Conservation (phyloP, 2,797 vertebrate species). For the Pantherophis alleghaniensis region DNA sequence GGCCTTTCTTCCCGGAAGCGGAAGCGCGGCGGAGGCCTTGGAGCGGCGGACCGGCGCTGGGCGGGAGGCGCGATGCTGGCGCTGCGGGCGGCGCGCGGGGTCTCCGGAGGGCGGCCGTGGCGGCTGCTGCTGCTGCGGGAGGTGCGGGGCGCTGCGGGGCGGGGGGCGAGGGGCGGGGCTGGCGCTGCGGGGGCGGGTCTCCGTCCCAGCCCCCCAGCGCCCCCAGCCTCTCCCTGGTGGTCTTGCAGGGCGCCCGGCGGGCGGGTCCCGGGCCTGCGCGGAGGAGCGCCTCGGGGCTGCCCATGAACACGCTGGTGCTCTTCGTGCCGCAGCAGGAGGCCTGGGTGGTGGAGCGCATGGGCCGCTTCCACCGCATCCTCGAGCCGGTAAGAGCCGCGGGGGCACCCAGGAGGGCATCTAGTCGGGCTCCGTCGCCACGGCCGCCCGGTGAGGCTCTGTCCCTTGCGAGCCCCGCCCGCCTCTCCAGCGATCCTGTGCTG, state of each 20-base stretch:
- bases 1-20: background rate
- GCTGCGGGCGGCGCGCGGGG: background rate
- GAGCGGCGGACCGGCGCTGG: background rate
- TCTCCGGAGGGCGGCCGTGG: background rate
- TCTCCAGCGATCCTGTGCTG: background rate
- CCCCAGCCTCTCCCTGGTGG: background rate
- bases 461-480: background rate
- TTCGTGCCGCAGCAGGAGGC: constrained; percentile 97
- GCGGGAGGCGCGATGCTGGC: background rate
- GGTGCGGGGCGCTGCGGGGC: background rate
- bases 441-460: background rate
- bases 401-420: too few relatives aligned
- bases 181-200: too few relatives aligned
- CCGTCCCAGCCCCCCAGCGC: too few relatives aligned
- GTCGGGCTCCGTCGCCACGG: background rate
- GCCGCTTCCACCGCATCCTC: constrained; percentile 89
- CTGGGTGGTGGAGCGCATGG: constrained; percentile 98
- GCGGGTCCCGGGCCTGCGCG: constrained; percentile 57
- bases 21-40: background rate
- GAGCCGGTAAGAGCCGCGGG: constrained; percentile 81
- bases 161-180: background rate
- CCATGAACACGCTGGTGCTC: constrained; percentile 89
- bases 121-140: background rate
- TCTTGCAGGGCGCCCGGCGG: constrained; percentile 33
- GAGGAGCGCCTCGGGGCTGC: constrained; percentile 83